These are phyloP conservation scores for Enteromius anoplus DNA, from an alignment of 2,797 vertebrate species.

Conservation along the genomic window DNA sequence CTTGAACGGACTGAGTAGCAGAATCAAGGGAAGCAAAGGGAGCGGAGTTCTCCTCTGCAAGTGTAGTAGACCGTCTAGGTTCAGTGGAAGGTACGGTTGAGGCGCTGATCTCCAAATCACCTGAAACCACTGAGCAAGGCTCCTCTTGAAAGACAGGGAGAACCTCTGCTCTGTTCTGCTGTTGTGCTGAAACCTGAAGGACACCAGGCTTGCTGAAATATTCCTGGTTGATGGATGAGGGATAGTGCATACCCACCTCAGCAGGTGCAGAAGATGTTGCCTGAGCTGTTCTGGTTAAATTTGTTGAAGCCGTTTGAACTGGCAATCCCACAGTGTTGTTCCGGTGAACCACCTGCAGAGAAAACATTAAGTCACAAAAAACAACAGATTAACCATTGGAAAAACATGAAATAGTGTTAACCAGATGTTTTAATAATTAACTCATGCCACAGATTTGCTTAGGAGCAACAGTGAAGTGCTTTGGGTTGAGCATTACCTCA, in stretches of 20 bases:
- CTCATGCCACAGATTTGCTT: neutral
- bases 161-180: neutral
- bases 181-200: constrained; percentile 57
- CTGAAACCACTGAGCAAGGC: constrained; percentile 61
- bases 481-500: constrained; percentile 64
- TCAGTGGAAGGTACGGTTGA: neutral
- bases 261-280: constrained; percentile 31
- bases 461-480: neutral
- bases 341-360: constrained; percentile 33
- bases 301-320: constrained; percentile 9
- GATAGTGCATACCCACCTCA: neutral
- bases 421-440: neutral
- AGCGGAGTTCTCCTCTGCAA: neutral
- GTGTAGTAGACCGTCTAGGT: neutral
- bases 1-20: constrained; percentile 51
- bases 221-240: constrained; percentile 19
- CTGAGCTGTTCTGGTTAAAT: constrained; percentile 20
- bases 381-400: neutral
- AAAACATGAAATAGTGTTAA: neutral
- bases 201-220: constrained; percentile 69
- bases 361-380: constrained; percentile 32
- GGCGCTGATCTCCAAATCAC: constrained; percentile 69
- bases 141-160: neutral
- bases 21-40: neutral
- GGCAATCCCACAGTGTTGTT: neutral